Percentiles rank a stretch among this genome's conserved stretches.
Conservation (phyloP, 2,888 invertebrate species). For the Biston stratarius region DNA sequence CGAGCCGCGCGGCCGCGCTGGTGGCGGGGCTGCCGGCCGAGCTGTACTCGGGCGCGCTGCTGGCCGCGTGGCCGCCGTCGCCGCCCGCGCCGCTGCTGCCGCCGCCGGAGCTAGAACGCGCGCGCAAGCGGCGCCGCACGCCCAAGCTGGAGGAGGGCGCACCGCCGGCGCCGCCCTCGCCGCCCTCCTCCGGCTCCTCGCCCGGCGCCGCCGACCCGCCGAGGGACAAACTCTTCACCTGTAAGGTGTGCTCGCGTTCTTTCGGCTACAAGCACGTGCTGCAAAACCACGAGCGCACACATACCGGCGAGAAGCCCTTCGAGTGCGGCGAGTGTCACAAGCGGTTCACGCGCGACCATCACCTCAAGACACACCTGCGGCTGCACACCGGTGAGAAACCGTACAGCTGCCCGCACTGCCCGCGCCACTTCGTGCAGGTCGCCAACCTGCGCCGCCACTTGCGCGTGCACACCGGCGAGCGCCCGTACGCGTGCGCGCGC, state of each 20-base stretch:
- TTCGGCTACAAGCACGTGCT: slow-evolving; percentile 98
- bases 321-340: slow-evolving; percentile 97
- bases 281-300: slow-evolving; percentile 97
- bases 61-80: slow-evolving; percentile 85
- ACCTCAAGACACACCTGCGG: slow-evolving; percentile 96
- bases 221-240: slow-evolving; percentile 95
- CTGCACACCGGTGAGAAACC: slow-evolving; percentile 97
- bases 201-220: slow-evolving; percentile 82
- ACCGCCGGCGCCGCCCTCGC: slow-evolving; percentile 70
- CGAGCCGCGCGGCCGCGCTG: slow-evolving; percentile 81
- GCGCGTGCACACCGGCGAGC: slow-evolving; percentile 96
- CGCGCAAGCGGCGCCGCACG: slow-evolving; percentile 80
- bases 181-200: slow-evolving; percentile 82
- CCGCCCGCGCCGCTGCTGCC: slow-evolving; percentile 86
- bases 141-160: slow-evolving; percentile 77
- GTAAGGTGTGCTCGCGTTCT: slow-evolving; percentile 94
- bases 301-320: slow-evolving; percentile 97
- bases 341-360: slow-evolving; percentile 96
- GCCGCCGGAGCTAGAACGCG: slow-evolving; percentile 74
- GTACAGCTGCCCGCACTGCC: slow-evolving; percentile 96
- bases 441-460: slow-evolving; percentile 96
- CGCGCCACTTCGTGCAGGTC: slow-evolving; percentile 96
- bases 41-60: slow-evolving; percentile 88
- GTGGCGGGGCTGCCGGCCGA: slow-evolving; percentile 87
- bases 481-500: slow-evolving; percentile 94